Evolutionary conservation across 2,888 invertebrate genomes (phyloP), one percentile per base, ranked within the genome.

Genomic region (Lycaena phlaeas): DNA sequence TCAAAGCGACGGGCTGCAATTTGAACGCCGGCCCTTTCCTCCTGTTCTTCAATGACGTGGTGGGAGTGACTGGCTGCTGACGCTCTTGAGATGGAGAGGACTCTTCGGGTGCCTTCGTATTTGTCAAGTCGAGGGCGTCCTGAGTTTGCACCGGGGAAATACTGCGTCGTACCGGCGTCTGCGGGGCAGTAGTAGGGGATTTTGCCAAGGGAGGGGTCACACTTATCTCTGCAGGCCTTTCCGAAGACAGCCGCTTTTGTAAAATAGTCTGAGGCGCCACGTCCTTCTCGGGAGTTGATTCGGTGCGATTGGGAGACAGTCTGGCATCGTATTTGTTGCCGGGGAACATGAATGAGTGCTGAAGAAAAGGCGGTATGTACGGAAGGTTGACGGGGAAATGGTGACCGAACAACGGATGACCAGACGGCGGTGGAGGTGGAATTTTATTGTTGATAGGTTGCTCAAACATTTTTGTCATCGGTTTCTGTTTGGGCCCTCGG

Each of bases 21-120:
- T 94, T 95, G 56, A 90, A 90, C 0, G 96, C 94, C 37, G 91
- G 91, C 0, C 95, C 95, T 73, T 97, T 97, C 52, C 97, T 89
- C 14, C 95, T 86, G 53, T 88, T 88, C 54, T 89, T 89, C 28
- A 79, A 58, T 2, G 79, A 75, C 1, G 86, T 79, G 15, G 75
- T 72, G 0, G 85, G 81, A 22, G 72, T 73, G 17, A 70, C 60
- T 7, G 77, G 74, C 1, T 62, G 56, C 1, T 71, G 62, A 22
- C 57, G 56, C 36, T 74, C 78, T 4, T 22, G 43, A 17, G 55
- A 58, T 1, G 75, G 68, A 1, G 77, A 77, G 0, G 73, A 61
- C 0, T 66, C 64, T 3, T 85, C 84, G 46, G 70, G 76, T 1
- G 54, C 65, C 50, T 82, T 79, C 15, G 86, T 75, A 52, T 85